phyloP scores from a whole-genome alignment of 2,888 invertebrate species.

The Tineola bisselliella region DNA sequence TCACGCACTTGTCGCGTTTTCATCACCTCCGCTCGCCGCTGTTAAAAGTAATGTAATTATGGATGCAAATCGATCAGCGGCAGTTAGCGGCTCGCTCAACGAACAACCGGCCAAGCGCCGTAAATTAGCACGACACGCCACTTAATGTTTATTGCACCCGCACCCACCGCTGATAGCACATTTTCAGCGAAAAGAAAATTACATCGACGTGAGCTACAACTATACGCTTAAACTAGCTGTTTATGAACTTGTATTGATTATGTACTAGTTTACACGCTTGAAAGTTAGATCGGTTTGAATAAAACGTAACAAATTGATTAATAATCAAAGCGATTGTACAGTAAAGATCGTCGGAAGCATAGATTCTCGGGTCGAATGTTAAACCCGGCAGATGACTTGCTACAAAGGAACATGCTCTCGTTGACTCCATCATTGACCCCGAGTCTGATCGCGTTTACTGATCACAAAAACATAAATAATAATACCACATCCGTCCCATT shows the following conservation, averaged over 20 bases:
- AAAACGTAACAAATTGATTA: not conserved
- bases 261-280: not conserved
- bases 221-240: constrained; percentile 5
- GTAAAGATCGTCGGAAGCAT: constrained; percentile 45
- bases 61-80: constrained; percentile 65
- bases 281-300: not conserved
- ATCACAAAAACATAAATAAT: constrained; percentile 60
- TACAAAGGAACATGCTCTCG: constrained; percentile 54
- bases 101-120: constrained; percentile 26
- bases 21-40: constrained; percentile 46
- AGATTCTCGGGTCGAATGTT: constrained; percentile 41
- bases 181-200: constrained; percentile 44
- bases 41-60: constrained; percentile 65
- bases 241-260: constrained; percentile 2
- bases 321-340: not conserved
- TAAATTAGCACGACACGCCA: constrained; percentile 59
- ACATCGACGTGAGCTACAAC: not conserved
- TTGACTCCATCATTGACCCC: constrained; percentile 63
- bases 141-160: constrained; percentile 47
- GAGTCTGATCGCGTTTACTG: constrained; percentile 20
- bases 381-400: constrained; percentile 53
- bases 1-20: constrained; percentile 64
- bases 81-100: constrained; percentile 43
- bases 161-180: constrained; percentile 16
- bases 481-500: constrained; percentile 48